phyloP scores from a whole-genome alignment of 2,797 vertebrate species.

The Rhinophrynus dorsalis region DNA sequence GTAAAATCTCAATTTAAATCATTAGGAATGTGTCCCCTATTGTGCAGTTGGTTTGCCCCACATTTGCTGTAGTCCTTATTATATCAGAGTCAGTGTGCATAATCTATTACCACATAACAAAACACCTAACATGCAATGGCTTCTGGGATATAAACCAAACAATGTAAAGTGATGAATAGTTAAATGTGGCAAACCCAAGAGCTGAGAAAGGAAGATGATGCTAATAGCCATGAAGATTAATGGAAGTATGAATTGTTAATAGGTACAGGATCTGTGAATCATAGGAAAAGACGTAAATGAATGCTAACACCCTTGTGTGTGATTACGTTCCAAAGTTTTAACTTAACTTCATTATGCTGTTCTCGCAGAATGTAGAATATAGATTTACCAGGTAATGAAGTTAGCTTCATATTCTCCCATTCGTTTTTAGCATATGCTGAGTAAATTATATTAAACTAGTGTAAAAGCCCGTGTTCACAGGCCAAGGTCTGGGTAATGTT shows the following conservation, averaged over 20 bases:
- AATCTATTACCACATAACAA: too few species aligned
- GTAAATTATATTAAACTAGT: background rate
- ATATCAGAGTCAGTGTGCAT: too few species aligned
- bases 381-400: background rate
- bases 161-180: too few species aligned
- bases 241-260: background rate
- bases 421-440: background rate
- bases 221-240: background rate
- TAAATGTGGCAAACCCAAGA: background rate
- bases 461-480: too few species aligned
- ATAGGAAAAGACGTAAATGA: background rate
- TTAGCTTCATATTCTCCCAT: background rate
- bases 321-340: background rate
- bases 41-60: too few species aligned
- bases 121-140: too few species aligned
- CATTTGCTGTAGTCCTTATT: too few species aligned
- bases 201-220: background rate
- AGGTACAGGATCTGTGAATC: background rate
- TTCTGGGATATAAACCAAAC: too few species aligned
- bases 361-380: background rate
- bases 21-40: too few species aligned
- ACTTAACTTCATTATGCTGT: background rate
- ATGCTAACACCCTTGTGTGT: background rate
- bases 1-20: too few species aligned
- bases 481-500: too few species aligned